Percentiles rank a stretch among this genome's conserved stretches.
These are phyloP conservation scores for Otis tarda DNA, from an alignment of 2,113 vertebrate species.

Conservation along the genomic window DNA sequence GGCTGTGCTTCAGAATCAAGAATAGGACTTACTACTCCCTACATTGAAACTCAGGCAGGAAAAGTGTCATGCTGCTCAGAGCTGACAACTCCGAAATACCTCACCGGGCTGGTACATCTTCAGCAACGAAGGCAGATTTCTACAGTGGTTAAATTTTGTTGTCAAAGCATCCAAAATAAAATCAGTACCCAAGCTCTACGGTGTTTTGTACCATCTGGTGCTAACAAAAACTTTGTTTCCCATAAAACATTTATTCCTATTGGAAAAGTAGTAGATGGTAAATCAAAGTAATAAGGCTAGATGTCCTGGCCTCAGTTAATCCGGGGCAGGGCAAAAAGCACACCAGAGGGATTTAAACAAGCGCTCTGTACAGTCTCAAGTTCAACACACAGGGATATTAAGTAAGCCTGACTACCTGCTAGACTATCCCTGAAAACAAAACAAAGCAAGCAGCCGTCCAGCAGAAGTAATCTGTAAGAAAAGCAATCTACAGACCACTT, in stretches of 20 bases:
- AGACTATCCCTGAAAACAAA: neutral
- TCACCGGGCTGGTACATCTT: neutral
- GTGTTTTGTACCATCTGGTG: neutral
- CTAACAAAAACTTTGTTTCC: neutral
- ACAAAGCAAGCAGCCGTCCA: neutral
- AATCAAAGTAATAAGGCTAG: neutral
- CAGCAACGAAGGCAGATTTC: neutral
- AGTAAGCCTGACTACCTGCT: neutral
- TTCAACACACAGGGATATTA: neutral
- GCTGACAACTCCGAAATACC: neutral
- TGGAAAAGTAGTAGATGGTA: neutral
- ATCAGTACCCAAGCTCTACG: neutral
- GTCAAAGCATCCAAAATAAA: conserved; percentile 2
- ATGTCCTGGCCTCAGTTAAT: neutral
- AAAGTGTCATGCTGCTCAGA: neutral
- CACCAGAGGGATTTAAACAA: neutral
- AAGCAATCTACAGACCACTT: neutral
- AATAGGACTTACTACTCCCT: neutral
- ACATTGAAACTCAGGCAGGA: neutral
- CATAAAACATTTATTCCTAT: neutral
- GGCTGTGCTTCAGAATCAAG: neutral
- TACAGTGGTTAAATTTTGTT: neutral
- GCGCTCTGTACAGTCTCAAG: neutral
- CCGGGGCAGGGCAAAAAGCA: neutral
- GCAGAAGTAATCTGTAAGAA: neutral